Percentiles rank a stretch among this genome's conserved stretches.
Conservation (phyloP, 2,888 invertebrate species). For the Leptogaster cylindrica region DNA sequence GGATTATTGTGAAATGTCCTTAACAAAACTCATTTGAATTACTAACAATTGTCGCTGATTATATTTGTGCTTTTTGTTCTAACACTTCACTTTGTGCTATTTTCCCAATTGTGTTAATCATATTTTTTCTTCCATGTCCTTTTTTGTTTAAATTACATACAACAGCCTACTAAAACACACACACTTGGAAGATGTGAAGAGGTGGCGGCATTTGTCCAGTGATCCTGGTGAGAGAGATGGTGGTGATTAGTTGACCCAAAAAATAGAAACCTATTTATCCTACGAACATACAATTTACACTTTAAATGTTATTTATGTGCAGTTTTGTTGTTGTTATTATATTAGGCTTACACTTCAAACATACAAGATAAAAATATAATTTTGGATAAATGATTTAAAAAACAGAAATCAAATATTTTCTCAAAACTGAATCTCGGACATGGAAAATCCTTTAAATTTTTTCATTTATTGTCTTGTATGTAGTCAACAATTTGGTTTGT, state of each 20-base stretch:
- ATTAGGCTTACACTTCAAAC: no score
- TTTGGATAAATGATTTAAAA: no score
- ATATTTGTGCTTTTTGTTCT: constrained; percentile 19
- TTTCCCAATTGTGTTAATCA: constrained; percentile 26
- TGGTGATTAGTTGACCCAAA: constrained; percentile 40
- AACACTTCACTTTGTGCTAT: constrained; percentile 9
- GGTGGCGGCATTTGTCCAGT: constrained; percentile 19
- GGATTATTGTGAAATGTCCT: constrained; percentile 1
- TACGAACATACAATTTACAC: not conserved
- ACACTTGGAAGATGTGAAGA: constrained; percentile 10
- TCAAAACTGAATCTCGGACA: no score
- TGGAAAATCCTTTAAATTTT: no score
- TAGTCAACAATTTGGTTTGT: no score
- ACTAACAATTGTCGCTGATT: constrained; percentile 20
- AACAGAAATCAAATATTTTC: no score
- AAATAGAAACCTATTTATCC: not conserved
- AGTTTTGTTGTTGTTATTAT: no score
- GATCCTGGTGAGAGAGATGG: constrained; percentile 5
- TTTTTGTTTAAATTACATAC: not conserved
- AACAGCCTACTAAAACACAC: constrained; percentile 26
- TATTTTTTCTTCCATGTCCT: constrained; percentile 34
- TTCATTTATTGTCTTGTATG: no score
- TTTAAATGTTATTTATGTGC: no score
- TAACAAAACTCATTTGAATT: constrained; percentile 4
- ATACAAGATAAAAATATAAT: no score